Evolutionary conservation across 1,140 invertebrate genomes (phyloP).

Genomic region (Mercenaria mercenaria): DNA sequence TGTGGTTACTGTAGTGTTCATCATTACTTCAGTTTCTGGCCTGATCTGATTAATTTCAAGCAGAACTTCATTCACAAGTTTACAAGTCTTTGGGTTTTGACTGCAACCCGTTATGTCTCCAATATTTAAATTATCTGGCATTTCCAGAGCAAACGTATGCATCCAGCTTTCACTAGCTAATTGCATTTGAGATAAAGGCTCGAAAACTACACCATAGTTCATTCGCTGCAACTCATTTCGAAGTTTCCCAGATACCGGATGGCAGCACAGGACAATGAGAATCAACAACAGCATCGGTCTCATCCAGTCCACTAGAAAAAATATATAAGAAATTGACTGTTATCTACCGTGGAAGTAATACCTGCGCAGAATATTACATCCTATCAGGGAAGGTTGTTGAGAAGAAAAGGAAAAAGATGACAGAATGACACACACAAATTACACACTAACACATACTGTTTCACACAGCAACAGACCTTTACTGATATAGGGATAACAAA

Average conservation of each 20-base stretch:
- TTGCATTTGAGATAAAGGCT: not conserved
- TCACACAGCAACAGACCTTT: not conserved
- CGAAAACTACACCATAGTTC: not conserved
- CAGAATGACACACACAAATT: too few relatives aligned
- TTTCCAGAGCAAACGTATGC: not conserved
- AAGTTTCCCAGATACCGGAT: not conserved
- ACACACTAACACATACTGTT: not conserved
- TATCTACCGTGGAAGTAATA: constrained; percentile 26
- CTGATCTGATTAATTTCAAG: not conserved
- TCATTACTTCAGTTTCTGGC: not conserved
- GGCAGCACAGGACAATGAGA: not conserved
- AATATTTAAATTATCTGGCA: not conserved
- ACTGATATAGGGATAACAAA: not conserved
- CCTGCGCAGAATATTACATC: not conserved
- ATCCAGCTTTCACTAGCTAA: not conserved
- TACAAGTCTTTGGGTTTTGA: not conserved
- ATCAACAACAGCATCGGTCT: not conserved
- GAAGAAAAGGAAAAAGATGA: too few relatives aligned
- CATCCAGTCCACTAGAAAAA: not conserved
- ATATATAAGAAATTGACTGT: constrained; percentile 67
- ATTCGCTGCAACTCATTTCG: not conserved
- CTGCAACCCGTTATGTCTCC: not conserved
- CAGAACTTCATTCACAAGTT: constrained; percentile 1
- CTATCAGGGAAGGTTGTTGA: not conserved
- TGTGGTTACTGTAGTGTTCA: not conserved